phyloP scores from a whole-genome alignment of 2,113 vertebrate genomes.

The Elanus axillaris region DNA sequence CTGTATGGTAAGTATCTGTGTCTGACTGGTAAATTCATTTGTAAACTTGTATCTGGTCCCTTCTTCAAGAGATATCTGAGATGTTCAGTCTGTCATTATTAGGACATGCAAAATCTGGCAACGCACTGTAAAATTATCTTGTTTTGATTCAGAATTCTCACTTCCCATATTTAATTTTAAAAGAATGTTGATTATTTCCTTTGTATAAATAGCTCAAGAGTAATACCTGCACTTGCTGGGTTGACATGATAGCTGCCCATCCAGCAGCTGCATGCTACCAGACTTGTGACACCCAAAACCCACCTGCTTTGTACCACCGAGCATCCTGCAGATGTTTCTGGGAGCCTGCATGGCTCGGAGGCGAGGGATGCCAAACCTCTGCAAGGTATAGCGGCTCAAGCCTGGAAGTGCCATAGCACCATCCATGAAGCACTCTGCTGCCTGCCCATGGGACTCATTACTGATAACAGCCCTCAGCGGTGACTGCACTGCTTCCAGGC shows the following conservation, averaged over 20 bases:
- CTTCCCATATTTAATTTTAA: neutral
- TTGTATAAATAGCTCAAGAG: neutral
- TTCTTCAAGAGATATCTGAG: neutral
- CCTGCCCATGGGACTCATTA: neutral
- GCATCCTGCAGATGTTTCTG: neutral
- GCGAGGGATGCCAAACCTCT: neutral
- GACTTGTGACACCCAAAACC: neutral
- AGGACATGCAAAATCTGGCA: neutral
- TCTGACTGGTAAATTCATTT: neutral
- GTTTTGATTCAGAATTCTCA: neutral
- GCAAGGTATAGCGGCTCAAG: rapidly evolving
- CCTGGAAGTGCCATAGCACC: neutral
- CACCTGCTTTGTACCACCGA: rapidly evolving
- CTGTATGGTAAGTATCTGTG: neutral
- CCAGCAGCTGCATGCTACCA: neutral
- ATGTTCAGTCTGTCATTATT: neutral
- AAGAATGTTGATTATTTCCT: neutral
- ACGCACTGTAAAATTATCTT: neutral
- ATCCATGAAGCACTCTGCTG: neutral
- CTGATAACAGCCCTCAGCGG: neutral
- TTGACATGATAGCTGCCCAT: neutral
- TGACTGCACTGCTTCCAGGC: neutral
- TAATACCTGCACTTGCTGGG: neutral
- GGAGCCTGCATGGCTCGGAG: rapidly evolving
- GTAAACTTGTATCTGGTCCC: neutral